phyloP scores from a whole-genome alignment of 2,888 invertebrate species.

The Idaea aversata region DNA sequence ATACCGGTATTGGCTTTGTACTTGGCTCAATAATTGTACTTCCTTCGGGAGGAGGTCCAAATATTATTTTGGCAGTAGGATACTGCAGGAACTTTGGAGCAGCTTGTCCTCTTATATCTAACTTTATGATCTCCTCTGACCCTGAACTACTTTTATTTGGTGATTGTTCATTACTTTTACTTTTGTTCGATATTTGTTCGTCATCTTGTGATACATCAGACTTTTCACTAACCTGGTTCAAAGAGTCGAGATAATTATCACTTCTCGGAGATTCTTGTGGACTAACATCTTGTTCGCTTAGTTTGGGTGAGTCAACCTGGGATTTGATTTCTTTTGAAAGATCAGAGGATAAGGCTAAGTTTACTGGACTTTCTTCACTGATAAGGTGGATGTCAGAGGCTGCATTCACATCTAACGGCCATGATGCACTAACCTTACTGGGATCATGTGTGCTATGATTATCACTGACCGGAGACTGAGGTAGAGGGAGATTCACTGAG shows the following conservation, averaged over 20 bases:
- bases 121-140: slow-evolving; percentile 73
- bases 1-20: slow-evolving; percentile 55
- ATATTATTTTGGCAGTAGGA: slow-evolving; percentile 64
- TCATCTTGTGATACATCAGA: slow-evolving; percentile 37
- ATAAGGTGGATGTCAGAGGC: slow-evolving; percentile 56
- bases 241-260: slow-evolving; percentile 58
- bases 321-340: slow-evolving; percentile 52
- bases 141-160: slow-evolving; percentile 51
- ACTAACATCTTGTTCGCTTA: slow-evolving; percentile 32
- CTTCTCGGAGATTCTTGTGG: slow-evolving; percentile 53
- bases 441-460: slow-evolving; percentile 49
- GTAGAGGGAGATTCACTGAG: slow-evolving; percentile 43
- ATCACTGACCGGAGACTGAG: slow-evolving; percentile 45
- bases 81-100: slow-evolving; percentile 57
- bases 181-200: slow-evolving; percentile 35
- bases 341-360: slow-evolving; percentile 59
- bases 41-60: slow-evolving; percentile 70
- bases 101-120: slow-evolving; percentile 72
- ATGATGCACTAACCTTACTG: slow-evolving; percentile 56
- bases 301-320: slow-evolving; percentile 30
- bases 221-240: slow-evolving; percentile 55
- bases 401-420: slow-evolving; percentile 56
- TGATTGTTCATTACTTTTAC: slow-evolving; percentile 34
- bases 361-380: slow-evolving; percentile 70
- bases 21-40: slow-evolving; percentile 51